Evolutionary conservation across 1,140 invertebrate species (phyloP).

Genomic region (Himalopsyche phryganea): DNA sequence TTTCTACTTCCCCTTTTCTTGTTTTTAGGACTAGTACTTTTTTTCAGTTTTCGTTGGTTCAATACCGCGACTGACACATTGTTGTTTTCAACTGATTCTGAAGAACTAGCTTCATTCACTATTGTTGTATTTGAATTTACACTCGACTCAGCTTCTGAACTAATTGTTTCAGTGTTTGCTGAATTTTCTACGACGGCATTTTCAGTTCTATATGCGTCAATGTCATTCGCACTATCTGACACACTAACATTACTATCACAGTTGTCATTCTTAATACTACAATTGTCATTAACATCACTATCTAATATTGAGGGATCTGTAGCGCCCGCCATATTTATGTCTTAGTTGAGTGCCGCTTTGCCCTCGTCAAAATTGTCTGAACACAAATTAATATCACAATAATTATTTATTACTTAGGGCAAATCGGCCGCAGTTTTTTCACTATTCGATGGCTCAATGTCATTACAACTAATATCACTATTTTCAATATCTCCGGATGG

Average conservation of each 20-base stretch:
- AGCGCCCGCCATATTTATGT: too few species aligned
- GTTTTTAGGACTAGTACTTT: conserved; percentile 11
- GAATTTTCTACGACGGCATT: not conserved
- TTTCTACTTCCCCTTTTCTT: conserved; percentile 35
- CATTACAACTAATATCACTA: conserved; percentile 32
- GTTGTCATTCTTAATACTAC: conserved; percentile 26
- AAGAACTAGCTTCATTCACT: too few species aligned
- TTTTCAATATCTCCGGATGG: conserved; percentile 1
- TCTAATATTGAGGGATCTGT: too few species aligned
- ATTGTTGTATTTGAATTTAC: not conserved
- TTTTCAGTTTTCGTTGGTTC: conserved; percentile 16
- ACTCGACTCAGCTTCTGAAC: not conserved
- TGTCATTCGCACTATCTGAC: not conserved
- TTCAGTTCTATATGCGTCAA: not conserved
- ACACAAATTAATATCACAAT: conserved; percentile 31
- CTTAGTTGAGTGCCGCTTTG: not conserved
- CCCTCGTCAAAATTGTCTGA: conserved; percentile 13
- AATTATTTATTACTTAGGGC: not conserved
- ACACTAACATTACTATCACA: conserved; percentile 31
- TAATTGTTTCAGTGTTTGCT: not conserved
- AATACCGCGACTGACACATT: conserved; percentile 3
- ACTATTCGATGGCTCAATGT: conserved; percentile 2
- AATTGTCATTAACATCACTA: conserved; percentile 23
- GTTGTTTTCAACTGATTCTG: too few species aligned
- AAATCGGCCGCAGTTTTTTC: too few species aligned